Percentiles rank a stretch among this genome's conserved stretches.
Conservation (phyloP, 1,140 invertebrate species). For the Brachionus plicatilis region DNA sequence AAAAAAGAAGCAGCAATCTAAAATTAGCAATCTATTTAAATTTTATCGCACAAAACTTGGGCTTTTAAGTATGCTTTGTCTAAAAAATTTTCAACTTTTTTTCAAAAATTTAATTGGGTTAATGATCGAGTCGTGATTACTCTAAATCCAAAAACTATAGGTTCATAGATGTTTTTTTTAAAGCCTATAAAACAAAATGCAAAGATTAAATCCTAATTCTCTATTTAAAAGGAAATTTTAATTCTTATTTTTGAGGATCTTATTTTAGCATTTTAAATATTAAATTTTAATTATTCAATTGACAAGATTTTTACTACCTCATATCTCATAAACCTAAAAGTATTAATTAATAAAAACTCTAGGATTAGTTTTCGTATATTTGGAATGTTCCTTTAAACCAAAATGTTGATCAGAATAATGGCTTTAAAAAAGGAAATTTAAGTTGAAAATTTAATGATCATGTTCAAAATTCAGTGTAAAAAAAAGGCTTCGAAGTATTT, state of each 20-base stretch:
- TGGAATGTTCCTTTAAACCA: too few relatives aligned
- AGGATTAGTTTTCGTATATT: too few relatives aligned
- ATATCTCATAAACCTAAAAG: too few relatives aligned
- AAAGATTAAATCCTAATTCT: not conserved
- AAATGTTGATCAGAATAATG: too few relatives aligned
- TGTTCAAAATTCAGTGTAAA: too few relatives aligned
- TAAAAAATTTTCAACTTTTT: not conserved
- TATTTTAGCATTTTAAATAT: not conserved
- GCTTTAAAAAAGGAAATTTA: too few relatives aligned
- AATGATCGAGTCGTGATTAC: not conserved
- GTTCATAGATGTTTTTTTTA: not conserved
- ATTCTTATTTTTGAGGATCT: not conserved
- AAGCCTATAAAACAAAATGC: not conserved
- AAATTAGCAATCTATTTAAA: not conserved
- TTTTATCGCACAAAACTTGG: not conserved
- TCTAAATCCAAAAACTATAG: not conserved
- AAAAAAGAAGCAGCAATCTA: not conserved
- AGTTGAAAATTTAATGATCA: too few relatives aligned
- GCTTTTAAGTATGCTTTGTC: not conserved
- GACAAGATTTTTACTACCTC: too few relatives aligned
- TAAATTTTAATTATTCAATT: not conserved
- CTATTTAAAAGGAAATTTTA: not conserved
- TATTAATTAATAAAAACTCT: not conserved
- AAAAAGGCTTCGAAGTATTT: too few relatives aligned
- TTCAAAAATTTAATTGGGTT: not conserved